These are phyloP conservation scores for Mastigias papua DNA, from an alignment of 30 jellyfish, hydroid and myxozoan species.

Conservation along the genomic window DNA sequence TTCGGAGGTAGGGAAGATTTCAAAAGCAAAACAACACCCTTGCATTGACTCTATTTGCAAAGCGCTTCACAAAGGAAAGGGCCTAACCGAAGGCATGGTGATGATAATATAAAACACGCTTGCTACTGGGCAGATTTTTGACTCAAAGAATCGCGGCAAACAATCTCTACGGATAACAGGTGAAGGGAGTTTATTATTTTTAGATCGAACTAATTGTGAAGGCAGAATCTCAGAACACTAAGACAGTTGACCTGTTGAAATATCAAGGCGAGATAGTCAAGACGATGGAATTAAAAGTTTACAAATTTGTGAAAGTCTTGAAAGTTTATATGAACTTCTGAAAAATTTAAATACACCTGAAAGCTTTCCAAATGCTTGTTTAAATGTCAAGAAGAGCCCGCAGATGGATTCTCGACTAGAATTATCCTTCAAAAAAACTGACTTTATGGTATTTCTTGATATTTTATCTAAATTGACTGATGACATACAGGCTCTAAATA, in stretches of 20 bases:
- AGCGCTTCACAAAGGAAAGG: conserved; percentile 52
- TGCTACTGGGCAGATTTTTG: conserved; percentile 11
- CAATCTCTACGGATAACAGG: conserved; percentile 28
- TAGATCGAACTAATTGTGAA: conserved; percentile 8
- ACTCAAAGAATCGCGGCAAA: conserved; percentile 8
- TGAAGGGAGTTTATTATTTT: not conserved
- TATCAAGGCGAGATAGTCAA: conserved; percentile 35
- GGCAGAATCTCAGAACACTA: conserved; percentile 38
- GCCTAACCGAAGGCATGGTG: conserved; percentile 34
- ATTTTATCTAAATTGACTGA: not conserved
- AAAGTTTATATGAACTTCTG: not conserved
- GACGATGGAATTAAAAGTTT: not conserved
- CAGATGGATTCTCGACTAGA: not conserved
- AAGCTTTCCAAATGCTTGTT: not conserved
- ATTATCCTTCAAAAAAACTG: not conserved
- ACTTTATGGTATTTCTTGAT: conserved; percentile 6
- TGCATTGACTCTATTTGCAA: conserved; percentile 31
- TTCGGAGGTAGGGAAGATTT: not conserved
- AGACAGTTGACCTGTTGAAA: conserved; percentile 13
- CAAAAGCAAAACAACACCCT: conserved; percentile 45
- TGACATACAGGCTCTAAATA: conserved; percentile 1
- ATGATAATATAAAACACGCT: conserved; percentile 1
- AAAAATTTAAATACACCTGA: not conserved
- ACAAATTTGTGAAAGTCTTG: conserved; percentile 11
- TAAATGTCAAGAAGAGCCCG: not conserved